These are phyloP conservation scores for Phengaris arion DNA, from an alignment of 2,888 invertebrate genomes.

Conservation along the genomic window DNA sequence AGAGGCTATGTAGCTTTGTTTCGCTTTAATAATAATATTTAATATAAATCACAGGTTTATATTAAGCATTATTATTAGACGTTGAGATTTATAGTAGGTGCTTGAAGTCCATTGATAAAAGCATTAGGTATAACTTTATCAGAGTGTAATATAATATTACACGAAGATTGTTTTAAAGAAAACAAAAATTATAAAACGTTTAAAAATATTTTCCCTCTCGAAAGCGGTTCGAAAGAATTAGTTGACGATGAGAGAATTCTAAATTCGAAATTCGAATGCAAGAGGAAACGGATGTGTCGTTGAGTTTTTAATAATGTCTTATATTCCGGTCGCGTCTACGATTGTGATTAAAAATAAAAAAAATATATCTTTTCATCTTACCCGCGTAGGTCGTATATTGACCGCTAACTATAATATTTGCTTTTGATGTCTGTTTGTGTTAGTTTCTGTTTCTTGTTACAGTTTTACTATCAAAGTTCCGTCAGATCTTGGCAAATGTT, in stretches of 20 bases:
- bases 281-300: slow-evolving; percentile 73
- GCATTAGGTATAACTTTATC: too few species aligned
- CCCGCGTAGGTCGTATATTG: slow-evolving; percentile 51
- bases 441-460: slow-evolving; percentile 22
- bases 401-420: slow-evolving; percentile 54
- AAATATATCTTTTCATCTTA: slow-evolving; percentile 63
- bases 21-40: slow-evolving; percentile 22
- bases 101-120: not conserved
- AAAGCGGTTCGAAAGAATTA: not conserved
- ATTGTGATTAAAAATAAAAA: slow-evolving; percentile 66
- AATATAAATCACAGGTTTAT: not conserved
- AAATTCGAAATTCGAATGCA: slow-evolving; percentile 49
- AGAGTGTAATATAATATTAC: too few species aligned
- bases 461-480: slow-evolving; percentile 4
- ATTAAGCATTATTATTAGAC: not conserved
- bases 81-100: not conserved
- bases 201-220: not conserved
- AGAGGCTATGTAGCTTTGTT: slow-evolving; percentile 35
- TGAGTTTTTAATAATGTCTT: slow-evolving; percentile 73
- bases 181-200: not conserved
- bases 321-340: slow-evolving; percentile 59
- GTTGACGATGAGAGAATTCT: slow-evolving; percentile 27
- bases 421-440: slow-evolving; percentile 51
- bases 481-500: slow-evolving; percentile 17
- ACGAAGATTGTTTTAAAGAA: too few species aligned